Evolutionary conservation across 2,888 invertebrate genomes (phyloP), one percentile per base, ranked within the genome.

Genomic region (Epinotia brunnichana): DNA sequence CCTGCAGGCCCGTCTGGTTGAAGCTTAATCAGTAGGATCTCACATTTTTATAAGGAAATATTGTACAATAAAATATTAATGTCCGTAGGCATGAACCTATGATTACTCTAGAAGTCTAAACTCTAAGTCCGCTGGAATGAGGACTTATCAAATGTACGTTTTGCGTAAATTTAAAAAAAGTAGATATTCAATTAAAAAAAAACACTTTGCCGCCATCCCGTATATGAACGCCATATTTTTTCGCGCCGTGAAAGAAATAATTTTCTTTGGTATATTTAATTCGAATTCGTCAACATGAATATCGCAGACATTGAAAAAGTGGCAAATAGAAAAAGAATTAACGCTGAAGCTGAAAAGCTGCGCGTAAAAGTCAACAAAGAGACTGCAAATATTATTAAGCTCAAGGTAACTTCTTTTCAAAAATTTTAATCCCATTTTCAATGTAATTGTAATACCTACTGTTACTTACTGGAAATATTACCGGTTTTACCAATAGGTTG

Each of bases 371-470:
- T 91, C 63, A 83, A 88, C 1, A 85, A 83, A 0, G 90, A 90
- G 80, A 87, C 86, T 3, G 82, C 84, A 2, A 90, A 90, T 75
- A 86, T 91, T 53, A 89, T 92, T 51, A 91, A 91, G 75, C 77
- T 90, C 21, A 90, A 87, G 87, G n/a, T n/a, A n/a, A 17, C 19
- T 44, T 15, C 44, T 44, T 44, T 15, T 15, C 15, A 44, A 44
- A 15, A 44, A 44, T 15, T 3, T 13, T 15, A n/a, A n/a, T 48
- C 5, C 48, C n/a, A 2, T 48, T 48, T 48, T n/a, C n/a, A n/a
- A 48, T 48, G 15, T 7, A n/a, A 48, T 48, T 48, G n/a, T n/a
- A n/a, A 48, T n/a, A n/a, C n/a, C n/a, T 13, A 44, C 44, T 44
- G 44, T 61, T 3, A 11, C n/a, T 19, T n/a, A n/a, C n/a, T 9